Evolutionary conservation across 1,140 invertebrate species (phyloP).

Genomic region (Belonocnema kinseyi): DNA sequence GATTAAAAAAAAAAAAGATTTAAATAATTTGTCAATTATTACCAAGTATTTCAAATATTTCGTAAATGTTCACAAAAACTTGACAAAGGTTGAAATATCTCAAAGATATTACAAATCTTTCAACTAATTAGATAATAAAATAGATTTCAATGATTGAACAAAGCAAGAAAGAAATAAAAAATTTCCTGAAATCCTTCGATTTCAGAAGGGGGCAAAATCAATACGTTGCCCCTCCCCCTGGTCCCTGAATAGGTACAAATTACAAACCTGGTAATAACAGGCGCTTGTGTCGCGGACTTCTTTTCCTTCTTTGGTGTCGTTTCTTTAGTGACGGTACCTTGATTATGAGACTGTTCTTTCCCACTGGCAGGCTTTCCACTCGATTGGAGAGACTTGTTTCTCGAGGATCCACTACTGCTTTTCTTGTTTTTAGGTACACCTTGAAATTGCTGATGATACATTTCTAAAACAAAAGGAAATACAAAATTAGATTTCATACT

Average conservation of each 20-base stretch:
- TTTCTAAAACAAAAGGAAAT: constrained; percentile 60
- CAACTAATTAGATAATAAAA: too few relatives aligned
- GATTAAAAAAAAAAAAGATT: too few relatives aligned
- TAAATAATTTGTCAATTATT: too few relatives aligned
- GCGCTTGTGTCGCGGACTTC: constrained; percentile 59
- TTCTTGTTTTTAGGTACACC: constrained; percentile 78
- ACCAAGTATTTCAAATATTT: too few relatives aligned
- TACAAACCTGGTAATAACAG: constrained; percentile 63
- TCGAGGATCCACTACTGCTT: constrained; percentile 68
- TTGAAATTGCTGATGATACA: constrained; percentile 81
- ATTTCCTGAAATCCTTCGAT: too few relatives aligned
- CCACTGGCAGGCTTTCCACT: constrained; percentile 58
- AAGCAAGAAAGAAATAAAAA: too few relatives aligned
- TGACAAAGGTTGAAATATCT: too few relatives aligned
- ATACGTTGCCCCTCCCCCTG: too few relatives aligned
- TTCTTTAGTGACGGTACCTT: constrained; percentile 68
- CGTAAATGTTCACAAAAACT: too few relatives aligned
- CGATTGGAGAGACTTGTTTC: constrained; percentile 66
- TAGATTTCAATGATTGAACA: too few relatives aligned
- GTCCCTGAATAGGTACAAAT: not conserved
- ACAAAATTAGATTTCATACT: not conserved
- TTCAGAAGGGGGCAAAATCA: too few relatives aligned
- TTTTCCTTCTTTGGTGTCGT: constrained; percentile 68
- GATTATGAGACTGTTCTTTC: constrained; percentile 68
- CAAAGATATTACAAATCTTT: too few relatives aligned